Evolutionary conservation across 2,797 vertebrate species (phyloP).

Genomic region (Megaceryle alcyon): DNA sequence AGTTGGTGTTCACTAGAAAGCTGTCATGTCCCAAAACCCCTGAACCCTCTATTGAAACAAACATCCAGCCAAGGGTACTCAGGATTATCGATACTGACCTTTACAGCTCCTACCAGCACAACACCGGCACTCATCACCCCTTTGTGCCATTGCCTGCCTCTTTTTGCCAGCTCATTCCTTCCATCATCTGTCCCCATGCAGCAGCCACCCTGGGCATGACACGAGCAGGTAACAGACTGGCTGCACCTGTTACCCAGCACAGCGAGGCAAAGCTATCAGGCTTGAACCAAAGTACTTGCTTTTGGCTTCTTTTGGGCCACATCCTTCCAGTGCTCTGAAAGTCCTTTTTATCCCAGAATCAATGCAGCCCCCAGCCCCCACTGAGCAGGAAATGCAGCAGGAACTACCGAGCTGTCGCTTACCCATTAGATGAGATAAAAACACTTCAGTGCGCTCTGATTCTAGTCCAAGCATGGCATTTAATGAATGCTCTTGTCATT

Average conservation of each 20-base stretch:
- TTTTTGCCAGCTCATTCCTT: background rate
- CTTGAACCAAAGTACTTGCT: background rate
- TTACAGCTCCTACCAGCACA: background rate
- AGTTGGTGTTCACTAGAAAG: background rate
- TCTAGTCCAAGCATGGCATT: slow-evolving; percentile 41
- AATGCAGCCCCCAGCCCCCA: slow-evolving; percentile 56
- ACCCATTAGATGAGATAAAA: slow-evolving; percentile 64
- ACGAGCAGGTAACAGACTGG: background rate
- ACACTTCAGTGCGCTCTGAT: slow-evolving; percentile 53
- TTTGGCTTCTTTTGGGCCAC: slow-evolving; percentile 17
- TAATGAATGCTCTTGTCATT: slow-evolving; percentile 73
- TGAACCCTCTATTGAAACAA: background rate
- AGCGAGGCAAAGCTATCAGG: background rate
- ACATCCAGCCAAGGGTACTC: background rate
- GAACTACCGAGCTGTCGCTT: slow-evolving; percentile 26
- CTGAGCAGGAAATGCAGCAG: slow-evolving; percentile 62
- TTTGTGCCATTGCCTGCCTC: background rate
- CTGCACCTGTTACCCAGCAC: background rate
- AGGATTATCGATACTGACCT: fast-evolving
- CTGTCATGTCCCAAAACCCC: background rate
- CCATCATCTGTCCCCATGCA: background rate
- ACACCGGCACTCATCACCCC: fast-evolving
- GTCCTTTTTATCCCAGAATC: slow-evolving; percentile 59
- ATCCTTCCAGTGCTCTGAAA: slow-evolving; percentile 41
- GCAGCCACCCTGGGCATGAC: background rate